Base-by-base conservation (phyloP, 64 coral and sea anemone genomes). In the Trachythela sp. region DNA sequence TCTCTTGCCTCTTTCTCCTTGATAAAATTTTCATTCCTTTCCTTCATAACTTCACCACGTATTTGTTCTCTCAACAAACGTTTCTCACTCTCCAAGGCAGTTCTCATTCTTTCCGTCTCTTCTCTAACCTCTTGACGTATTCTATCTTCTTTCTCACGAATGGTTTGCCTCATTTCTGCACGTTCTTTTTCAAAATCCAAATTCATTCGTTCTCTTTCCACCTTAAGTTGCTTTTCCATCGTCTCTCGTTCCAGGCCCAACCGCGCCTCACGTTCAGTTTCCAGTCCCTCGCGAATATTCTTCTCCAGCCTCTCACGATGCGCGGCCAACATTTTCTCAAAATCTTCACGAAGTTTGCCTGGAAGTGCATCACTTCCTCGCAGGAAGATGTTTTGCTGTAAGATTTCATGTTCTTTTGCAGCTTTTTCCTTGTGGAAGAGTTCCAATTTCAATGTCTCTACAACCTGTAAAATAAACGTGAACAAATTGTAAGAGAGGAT, bases 271-370 rank as follows among this genome's bases (percentile, higher is more conserved):
- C 59, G 20, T 68, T 68, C 59, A 22, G 5, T 22, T 5, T 68
- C 18, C 59, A 2, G 59, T 68, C 59, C 59, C 59, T 68, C 59
- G 20, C 30, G 20, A 68, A 68, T 2, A 22, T 68, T 31, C 59
- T 68, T 68, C 18, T 68, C 59, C 59, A 68, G 30, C 15, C 15
- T 68, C 18, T n/a, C 20, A 31, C 59, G 59, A 68, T 68, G 59
- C 30, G 20, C 59, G 20, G 20, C 59, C 59, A 68, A 68, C 59
- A 68, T 6, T 68, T 68, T 68, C 59, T 68, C 59, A 14, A 68
- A 68, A 68, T 68, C 59, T 31, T 68, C 59, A 31, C 59, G 59
- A 68, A 68, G 59, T 68, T 68, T 68, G 7, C 59, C 59, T n/a
- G 59, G 59, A 68, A 68, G 59, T 68, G 59, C 59, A n/a, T 68